Conservation (phyloP, 2,113 vertebrate genomes). For the Menidia beryllina region DNA sequence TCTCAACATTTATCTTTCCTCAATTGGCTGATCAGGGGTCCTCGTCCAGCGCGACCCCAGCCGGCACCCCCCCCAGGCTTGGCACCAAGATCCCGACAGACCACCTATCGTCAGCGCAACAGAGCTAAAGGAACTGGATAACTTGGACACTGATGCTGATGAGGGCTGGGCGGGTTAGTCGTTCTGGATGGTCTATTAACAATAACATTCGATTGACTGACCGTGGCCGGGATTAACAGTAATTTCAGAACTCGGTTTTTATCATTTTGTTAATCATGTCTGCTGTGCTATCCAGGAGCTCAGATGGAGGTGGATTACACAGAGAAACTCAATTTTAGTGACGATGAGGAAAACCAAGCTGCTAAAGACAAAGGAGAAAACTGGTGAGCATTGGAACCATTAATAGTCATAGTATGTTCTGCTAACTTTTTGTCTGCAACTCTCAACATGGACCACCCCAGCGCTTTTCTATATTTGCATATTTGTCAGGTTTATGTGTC, state of each 20-base stretch:
- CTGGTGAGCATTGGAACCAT: slow-evolving; percentile 80
- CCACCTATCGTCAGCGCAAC: slow-evolving; percentile 96
- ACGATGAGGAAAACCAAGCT: slow-evolving; percentile 95
- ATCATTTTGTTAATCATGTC: not conserved
- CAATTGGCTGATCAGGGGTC: slow-evolving; percentile 75
- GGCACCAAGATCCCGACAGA: slow-evolving; percentile 91
- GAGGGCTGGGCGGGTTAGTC: slow-evolving; percentile 97
- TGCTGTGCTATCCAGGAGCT: slow-evolving; percentile 83
- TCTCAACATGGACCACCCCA: not conserved
- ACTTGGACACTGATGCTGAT: slow-evolving; percentile 94
- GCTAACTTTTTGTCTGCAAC: not conserved
- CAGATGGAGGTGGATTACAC: slow-evolving; percentile 99
- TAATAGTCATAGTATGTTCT: no score
- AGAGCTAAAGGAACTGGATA: slow-evolving; percentile 97
- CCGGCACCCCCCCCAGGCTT: slow-evolving; percentile 82
- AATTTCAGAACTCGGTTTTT: not conserved
- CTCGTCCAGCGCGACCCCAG: slow-evolving; percentile 81
- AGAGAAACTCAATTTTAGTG: slow-evolving; percentile 98
- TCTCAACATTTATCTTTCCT: not conserved
- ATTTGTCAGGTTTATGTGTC: not conserved
- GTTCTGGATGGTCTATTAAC: not conserved
- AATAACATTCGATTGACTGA: not conserved
- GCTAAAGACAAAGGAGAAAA: slow-evolving; percentile 89
- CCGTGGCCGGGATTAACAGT: not conserved
- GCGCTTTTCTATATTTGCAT: not conserved